Evolutionary conservation across 2,797 vertebrate genomes (phyloP), one percentile per base, ranked within the genome.

Genomic region (Bovichtus diacanthus): DNA sequence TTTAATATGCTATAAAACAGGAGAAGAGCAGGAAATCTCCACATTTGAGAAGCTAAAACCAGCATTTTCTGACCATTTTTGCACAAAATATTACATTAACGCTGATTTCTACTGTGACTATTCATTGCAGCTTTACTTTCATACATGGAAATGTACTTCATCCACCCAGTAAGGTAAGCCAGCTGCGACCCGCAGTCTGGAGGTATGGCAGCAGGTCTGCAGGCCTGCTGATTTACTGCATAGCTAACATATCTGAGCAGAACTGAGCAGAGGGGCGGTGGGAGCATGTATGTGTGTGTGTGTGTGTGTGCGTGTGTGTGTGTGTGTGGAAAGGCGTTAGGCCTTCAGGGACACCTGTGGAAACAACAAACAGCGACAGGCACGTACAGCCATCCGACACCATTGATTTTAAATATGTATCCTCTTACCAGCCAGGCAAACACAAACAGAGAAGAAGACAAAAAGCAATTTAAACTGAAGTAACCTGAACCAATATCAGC

Each of bases 141-240:
- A 49, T 79, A 78, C 43, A 41, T 43, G 50, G 41, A 55, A 53
- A n/a, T n/a, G n/a, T n/a, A n/a, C n/a, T n/a, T n/a, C n/a, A n/a
- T n/a, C n/a, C n/a, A n/a, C n/a, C n/a, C n/a, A n/a, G n/a, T n/a
- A n/a, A n/a, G 76, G 72, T 63, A 43, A 73, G 41, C 66, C 83
- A 87, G 90, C 81, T 85, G 79, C 78, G 13, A 5, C 72, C 23
- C 66, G 62, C 83, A 69, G 82, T 47, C 78, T 80, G 67, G 67
- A 87, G 65, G 83, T 74, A 69, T 9, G 50, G 83, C 78, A 84
- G 79, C 88, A 80, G 82, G 78, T 88, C 84, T 72, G 81, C 79
- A 67, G 68, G 76, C 82, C 77, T 86, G 84, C 79, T 84, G 83
- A 70, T 86, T 90, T 89, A 84, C 70, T 72, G 83, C 88, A 90